These are phyloP conservation scores for Gryon sp. DNA, from an alignment of 1,140 invertebrate species.

Conservation along the genomic window DNA sequence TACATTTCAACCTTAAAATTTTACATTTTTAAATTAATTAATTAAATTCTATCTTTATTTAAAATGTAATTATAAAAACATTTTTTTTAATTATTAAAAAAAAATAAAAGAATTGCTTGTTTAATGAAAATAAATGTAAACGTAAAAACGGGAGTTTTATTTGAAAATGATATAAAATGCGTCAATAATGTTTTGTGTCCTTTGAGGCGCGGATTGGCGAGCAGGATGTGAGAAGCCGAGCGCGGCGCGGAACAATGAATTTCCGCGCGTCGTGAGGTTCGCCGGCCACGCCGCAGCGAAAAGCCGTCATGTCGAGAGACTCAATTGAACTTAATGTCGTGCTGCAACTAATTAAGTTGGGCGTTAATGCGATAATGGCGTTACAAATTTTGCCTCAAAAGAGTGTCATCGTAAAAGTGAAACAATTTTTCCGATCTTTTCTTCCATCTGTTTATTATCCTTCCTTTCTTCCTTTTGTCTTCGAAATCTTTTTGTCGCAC, in stretches of 20 bases:
- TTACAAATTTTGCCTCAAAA: background rate
- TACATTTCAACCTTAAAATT: no score
- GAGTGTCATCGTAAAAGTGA: conserved; percentile 14
- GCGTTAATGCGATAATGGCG: conserved; percentile 18
- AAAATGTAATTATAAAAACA: no score
- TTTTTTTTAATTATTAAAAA: no score
- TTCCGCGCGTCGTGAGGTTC: conserved; percentile 44
- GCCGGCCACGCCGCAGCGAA: conserved; percentile 8
- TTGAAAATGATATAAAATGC: background rate
- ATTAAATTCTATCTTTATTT: no score
- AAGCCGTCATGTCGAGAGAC: no score
- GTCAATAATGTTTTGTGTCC: conserved; percentile 11
- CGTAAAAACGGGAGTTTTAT: background rate
- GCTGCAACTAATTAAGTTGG: conserved; percentile 21
- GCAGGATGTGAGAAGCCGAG: conserved; percentile 56
- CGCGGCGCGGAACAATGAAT: conserved; percentile 51
- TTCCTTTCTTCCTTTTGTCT: background rate
- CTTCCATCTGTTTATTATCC: no score
- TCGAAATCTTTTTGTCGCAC: background rate
- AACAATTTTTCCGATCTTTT: background rate
- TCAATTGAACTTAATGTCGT: conserved; percentile 1
- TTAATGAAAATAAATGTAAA: no score
- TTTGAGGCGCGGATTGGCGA: conserved; percentile 20
- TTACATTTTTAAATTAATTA: no score
- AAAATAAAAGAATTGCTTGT: no score